These are phyloP conservation scores for Sebastes steindachneri DNA, from an alignment of 2,797 vertebrate species.

Conservation along the genomic window DNA sequence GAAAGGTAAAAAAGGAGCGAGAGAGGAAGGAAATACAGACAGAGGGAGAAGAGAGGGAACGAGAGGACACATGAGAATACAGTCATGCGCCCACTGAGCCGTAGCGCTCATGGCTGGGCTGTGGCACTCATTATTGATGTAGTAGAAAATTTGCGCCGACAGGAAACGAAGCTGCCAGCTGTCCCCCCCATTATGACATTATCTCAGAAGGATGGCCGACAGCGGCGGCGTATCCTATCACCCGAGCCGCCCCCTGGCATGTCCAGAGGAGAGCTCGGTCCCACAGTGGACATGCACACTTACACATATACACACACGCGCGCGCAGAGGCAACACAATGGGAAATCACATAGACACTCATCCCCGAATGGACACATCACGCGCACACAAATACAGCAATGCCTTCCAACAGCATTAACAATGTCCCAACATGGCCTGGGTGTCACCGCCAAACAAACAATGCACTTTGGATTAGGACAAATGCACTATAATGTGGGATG, in stretches of 20 bases:
- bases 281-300: conserved; percentile 20
- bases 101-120: conserved; percentile 66
- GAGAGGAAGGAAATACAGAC: not conserved
- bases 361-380: not conserved
- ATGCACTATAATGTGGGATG: conserved; percentile 8
- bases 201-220: conserved; percentile 69
- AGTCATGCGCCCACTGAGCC: conserved; percentile 67
- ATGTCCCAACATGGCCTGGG: not conserved
- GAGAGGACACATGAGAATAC: conserved; percentile 65
- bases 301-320: not conserved
- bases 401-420: not conserved
- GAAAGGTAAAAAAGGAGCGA: conserved; percentile 16
- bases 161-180: conserved; percentile 81
- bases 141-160: conserved; percentile 79
- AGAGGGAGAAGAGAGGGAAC: conserved; percentile 10
- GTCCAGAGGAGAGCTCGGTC: conserved; percentile 37
- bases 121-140: conserved; percentile 80
- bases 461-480: conserved; percentile 23
- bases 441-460: conserved; percentile 4
- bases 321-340: not conserved
- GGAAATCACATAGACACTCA: not conserved
- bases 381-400: not conserved
- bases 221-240: conserved; percentile 57
- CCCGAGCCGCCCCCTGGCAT: conserved; percentile 41
- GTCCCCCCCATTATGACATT: conserved; percentile 78